Evolutionary conservation across 2,797 vertebrate species (phyloP), one percentile per base, ranked within the genome.

Genomic region (Danio choprae): DNA sequence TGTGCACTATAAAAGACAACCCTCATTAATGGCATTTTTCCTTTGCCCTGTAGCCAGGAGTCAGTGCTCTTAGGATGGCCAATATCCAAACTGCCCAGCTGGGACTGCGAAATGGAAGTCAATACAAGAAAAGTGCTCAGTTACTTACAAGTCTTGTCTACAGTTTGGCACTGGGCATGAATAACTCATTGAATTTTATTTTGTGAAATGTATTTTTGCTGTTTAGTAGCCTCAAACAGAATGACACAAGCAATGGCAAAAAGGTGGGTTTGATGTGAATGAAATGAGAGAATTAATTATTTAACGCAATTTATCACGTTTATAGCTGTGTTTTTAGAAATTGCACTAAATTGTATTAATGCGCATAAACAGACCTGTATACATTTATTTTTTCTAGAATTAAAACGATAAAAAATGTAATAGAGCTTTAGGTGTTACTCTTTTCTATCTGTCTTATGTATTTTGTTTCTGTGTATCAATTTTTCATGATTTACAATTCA

Each of bases 1-100:
- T 92, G 91, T 87, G 90, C 86, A 91, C 89, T 87, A 90, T 91
- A 91, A 93, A 91, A 89, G 88, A 86, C 51, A 56, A 18, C 81
- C 84, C 84, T 84, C 84, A 83, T 86, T 88, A 84, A 87, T 65
- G 86, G 79, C 63, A 56, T 83, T 89, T 88, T 84, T 86, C 81
- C 81, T 82, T 84, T 91, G 90, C 89, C 85, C 12, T 51, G 67
- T 9, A 20, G 89, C 89, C 91, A 91, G 84, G 63, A 12, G 84
- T 58, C 80, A 84, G 86, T 83, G 84, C 86, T 76, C 44, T 84
- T 83, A 81, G 82, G 63, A 89, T 83, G 69, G 74, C 81, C 79
- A 86, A 84, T 80, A 53, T 84, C 74, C 88, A 81, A 81, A 87
- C 88, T 89, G 82, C 84, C 79, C 86, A 79, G 86, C 75, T 80